Percentiles rank a stretch among this genome's conserved stretches.
Conservation (phyloP, 2,888 invertebrate genomes). For the Drosophila stalkeri region DNA sequence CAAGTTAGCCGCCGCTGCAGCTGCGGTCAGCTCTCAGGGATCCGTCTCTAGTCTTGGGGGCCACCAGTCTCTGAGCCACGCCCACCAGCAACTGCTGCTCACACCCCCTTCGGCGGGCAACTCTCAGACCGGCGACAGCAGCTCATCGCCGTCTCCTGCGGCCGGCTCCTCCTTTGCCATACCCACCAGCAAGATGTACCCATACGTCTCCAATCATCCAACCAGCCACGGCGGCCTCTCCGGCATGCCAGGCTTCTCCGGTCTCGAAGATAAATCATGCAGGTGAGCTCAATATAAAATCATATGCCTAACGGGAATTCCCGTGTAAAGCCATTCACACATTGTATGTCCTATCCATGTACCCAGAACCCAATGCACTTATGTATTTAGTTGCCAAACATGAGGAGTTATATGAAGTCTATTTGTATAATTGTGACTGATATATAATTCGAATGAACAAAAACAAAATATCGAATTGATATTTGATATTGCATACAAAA, state of each 20-base stretch:
- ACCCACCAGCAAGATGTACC: conserved; percentile 93
- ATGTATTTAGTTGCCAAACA: too few species aligned
- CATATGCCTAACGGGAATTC: background rate
- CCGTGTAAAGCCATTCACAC: background rate
- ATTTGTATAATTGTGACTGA: too few species aligned
- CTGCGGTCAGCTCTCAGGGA: conserved; percentile 77
- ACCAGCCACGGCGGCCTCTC: conserved; percentile 92
- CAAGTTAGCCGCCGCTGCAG: conserved; percentile 82
- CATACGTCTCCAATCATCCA: conserved; percentile 92
- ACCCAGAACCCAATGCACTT: background rate
- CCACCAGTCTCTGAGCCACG: conserved; percentile 64
- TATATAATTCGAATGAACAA: too few species aligned
- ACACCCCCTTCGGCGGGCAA: conserved; percentile 82
- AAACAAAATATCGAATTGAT: too few species aligned
- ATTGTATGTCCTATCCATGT: background rate
- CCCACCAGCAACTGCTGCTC: conserved; percentile 79
- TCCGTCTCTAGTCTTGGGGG: conserved; percentile 48
- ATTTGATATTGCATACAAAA: background rate
- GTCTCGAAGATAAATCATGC: conserved; percentile 85
- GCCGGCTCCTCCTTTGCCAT: conserved; percentile 87
- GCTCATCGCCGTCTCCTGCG: conserved; percentile 82
- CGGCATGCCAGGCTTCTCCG: conserved; percentile 88
- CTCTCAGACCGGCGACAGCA: conserved; percentile 82
- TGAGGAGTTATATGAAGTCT: too few species aligned
- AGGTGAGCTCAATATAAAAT: conserved; percentile 71